Evolutionary conservation across 2,888 invertebrate species (phyloP).

Genomic region (Mythimna ferrago): DNA sequence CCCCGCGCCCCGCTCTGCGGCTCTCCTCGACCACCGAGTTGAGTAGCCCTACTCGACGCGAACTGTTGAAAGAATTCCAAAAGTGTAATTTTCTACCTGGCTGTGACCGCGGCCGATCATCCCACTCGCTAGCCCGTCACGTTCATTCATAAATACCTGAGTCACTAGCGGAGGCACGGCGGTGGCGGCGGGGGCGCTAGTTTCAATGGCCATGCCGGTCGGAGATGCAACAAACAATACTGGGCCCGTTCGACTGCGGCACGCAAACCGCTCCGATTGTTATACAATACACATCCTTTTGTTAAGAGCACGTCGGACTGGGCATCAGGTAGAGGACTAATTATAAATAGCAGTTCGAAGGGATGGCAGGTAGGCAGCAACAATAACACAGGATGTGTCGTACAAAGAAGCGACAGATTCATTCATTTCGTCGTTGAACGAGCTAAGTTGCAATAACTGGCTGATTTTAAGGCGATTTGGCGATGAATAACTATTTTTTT

Average conservation of each 20-base stretch:
- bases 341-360: slow-evolving; percentile 81
- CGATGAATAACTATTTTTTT: slow-evolving; percentile 32
- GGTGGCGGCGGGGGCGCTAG: slow-evolving; percentile 68
- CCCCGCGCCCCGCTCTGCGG: slow-evolving; percentile 90
- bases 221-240: slow-evolving; percentile 76
- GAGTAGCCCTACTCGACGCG: slow-evolving; percentile 86
- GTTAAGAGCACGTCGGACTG: slow-evolving; percentile 80
- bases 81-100: slow-evolving; percentile 90
- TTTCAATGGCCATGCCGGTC: slow-evolving; percentile 71
- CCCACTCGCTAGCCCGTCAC: slow-evolving; percentile 85
- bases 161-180: slow-evolving; percentile 69
- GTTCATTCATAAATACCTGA: slow-evolving; percentile 91
- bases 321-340: slow-evolving; percentile 86
- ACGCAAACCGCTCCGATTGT: slow-evolving; percentile 82
- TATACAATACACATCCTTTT: slow-evolving; percentile 82
- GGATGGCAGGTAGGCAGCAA: slow-evolving; percentile 80
- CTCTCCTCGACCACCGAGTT: slow-evolving; percentile 85
- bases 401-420: slow-evolving; percentile 72
- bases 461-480: slow-evolving; percentile 52
- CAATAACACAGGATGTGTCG: slow-evolving; percentile 86
- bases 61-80: slow-evolving; percentile 89
- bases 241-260: slow-evolving; percentile 74
- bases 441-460: slow-evolving; percentile 38
- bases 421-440: slow-evolving; percentile 66
- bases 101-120: slow-evolving; percentile 83